Conservation (phyloP, 2,797 vertebrate genomes). For the Spatula clypeata region DNA sequence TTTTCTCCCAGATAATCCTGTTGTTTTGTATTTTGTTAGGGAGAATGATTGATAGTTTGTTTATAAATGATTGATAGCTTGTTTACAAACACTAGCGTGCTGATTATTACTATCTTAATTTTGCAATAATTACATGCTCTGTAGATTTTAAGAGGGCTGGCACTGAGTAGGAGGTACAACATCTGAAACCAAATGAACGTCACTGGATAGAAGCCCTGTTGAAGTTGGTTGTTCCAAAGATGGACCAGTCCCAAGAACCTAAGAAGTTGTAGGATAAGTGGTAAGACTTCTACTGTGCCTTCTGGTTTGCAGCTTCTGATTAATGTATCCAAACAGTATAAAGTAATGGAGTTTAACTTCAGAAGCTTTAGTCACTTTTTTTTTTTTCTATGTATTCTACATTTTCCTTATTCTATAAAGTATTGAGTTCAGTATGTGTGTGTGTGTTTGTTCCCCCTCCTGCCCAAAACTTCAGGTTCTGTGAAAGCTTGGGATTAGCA, state of each 20-base stretch:
- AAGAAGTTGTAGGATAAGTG: neutral
- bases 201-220: rapidly evolving
- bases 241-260: rapidly evolving
- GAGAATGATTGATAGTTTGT: neutral
- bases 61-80: neutral
- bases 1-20: neutral
- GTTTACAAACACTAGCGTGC: neutral
- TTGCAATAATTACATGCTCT: neutral
- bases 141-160: neutral
- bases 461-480: neutral
- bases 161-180: neutral
- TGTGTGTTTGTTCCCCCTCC: neutral
- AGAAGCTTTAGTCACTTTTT: neutral
- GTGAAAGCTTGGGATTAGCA: neutral
- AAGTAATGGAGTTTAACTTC: neutral
- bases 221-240: neutral
- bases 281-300: neutral
- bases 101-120: neutral
- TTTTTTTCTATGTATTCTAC: neutral
- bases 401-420: neutral
- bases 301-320: neutral
- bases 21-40: neutral
- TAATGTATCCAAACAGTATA: neutral
- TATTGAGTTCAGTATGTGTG: rapidly evolving
- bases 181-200: neutral